Percentiles rank a stretch among this genome's conserved stretches.
phyloP scores from a whole-genome alignment of 2,888 invertebrate species.

The Erpobdella octoculata region DNA sequence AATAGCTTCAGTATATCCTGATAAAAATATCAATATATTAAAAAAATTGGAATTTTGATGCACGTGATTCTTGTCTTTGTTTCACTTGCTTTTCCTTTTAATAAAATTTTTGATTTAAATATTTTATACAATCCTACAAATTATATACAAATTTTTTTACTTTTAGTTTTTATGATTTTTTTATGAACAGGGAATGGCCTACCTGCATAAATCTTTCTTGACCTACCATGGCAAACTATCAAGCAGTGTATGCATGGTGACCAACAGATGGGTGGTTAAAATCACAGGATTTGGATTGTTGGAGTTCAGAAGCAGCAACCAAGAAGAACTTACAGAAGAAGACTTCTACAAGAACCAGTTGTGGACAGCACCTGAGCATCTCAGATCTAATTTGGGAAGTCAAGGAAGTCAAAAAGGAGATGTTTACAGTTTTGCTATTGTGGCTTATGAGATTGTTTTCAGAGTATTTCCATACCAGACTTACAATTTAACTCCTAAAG shows the following conservation, averaged over 20 bases:
- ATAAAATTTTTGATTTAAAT: no score
- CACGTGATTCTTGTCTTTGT: no score
- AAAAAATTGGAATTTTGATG: no score
- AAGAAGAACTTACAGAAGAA: not conserved
- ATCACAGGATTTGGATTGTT: not conserved
- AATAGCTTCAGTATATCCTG: no score
- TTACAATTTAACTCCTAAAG: not conserved
- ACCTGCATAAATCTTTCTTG: conserved; percentile 22
- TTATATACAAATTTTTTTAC: no score
- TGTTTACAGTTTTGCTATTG: conserved; percentile 21
- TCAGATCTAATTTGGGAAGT: not conserved
- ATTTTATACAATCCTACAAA: no score
- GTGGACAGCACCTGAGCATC: conserved; percentile 21
- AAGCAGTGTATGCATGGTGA: not conserved
- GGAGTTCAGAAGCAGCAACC: not conserved
- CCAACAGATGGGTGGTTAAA: conserved; percentile 7
- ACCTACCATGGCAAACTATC: conserved; percentile 2
- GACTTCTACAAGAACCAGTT: conserved; percentile 15
- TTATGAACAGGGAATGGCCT: conserved; percentile 13
- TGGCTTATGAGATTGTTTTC: conserved; percentile 2
- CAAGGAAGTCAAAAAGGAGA: conserved; percentile 20
- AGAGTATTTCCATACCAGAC: not conserved
- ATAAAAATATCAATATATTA: no score
- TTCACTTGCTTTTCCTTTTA: no score
- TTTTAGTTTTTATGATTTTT: no score